phyloP scores from a whole-genome alignment of 2,797 vertebrate genomes.

The Scyliorhinus canicula region DNA sequence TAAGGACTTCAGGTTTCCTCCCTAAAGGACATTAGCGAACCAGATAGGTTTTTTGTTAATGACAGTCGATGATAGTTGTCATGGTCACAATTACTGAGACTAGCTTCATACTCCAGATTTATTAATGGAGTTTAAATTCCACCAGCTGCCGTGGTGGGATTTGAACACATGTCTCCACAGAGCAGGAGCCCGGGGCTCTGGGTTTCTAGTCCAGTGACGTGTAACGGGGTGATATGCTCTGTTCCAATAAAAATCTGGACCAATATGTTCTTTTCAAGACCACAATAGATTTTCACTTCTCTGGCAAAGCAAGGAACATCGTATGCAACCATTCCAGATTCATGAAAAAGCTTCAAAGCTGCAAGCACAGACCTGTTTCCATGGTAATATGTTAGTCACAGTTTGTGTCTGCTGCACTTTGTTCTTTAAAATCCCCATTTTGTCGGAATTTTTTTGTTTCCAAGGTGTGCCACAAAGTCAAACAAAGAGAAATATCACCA shows the following conservation, averaged over 20 bases:
- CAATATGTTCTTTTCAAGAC: not conserved
- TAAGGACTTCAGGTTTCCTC: not conserved
- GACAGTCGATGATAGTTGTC: not conserved
- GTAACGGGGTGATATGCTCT: not conserved
- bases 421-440: not conserved
- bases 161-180: not conserved
- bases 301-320: not conserved
- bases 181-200: not conserved
- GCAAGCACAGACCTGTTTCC: not conserved
- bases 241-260: not conserved
- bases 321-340: not conserved
- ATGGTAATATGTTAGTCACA: not conserved
- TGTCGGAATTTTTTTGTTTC: not conserved
- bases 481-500: not conserved
- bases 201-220: not conserved
- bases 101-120: not conserved
- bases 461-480: not conserved
- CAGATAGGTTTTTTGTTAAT: not conserved
- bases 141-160: not conserved
- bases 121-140: not conserved
- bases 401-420: not conserved
- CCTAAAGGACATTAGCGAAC: not conserved
- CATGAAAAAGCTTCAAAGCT: slow-evolving; percentile 13
- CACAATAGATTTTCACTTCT: not conserved
- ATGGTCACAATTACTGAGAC: not conserved